phyloP scores from a whole-genome alignment of 2,888 invertebrate species.

The Agrenia bidenticulata region DNA sequence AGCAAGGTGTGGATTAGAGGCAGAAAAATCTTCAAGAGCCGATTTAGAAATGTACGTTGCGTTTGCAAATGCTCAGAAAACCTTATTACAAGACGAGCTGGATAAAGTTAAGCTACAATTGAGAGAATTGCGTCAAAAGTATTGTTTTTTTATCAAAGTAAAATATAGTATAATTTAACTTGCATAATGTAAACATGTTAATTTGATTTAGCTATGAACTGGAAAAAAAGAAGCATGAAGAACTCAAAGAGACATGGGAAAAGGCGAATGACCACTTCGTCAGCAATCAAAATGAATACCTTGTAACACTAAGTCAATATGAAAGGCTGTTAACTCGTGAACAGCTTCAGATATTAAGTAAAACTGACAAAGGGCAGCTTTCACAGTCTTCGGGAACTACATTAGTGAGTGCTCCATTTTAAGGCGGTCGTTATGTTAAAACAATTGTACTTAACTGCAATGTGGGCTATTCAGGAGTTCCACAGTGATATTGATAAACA shows the following conservation, averaged over 20 bases:
- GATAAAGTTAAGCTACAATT: constrained; percentile 55
- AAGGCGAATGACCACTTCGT: constrained; percentile 61
- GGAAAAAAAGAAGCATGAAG: constrained; percentile 58
- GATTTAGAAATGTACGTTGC: constrained; percentile 61
- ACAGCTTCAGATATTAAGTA: constrained; percentile 55
- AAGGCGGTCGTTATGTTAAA: no score
- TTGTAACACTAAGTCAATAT: constrained; percentile 58
- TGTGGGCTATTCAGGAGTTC: no score
- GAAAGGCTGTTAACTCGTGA: constrained; percentile 57
- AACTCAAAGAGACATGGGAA: constrained; percentile 59
- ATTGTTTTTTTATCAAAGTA: constrained; percentile 10
- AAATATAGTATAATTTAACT: no score
- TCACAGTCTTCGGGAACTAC: not conserved
- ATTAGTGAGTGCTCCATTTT: no score
- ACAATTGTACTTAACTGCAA: no score
- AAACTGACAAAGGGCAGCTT: not conserved
- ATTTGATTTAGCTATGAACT: constrained; percentile 56
- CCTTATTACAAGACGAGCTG: constrained; percentile 58
- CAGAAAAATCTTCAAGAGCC: constrained; percentile 58
- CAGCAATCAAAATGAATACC: constrained; percentile 58
- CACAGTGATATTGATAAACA: no score
- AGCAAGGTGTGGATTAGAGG: constrained; percentile 57
- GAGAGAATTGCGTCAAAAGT: constrained; percentile 49
- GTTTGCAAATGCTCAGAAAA: constrained; percentile 60
- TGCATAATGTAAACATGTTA: no score